Evolutionary conservation across 2,888 invertebrate species (phyloP), one percentile per base, ranked within the genome.

Genomic region (Zhuqinia jingwanae): DNA sequence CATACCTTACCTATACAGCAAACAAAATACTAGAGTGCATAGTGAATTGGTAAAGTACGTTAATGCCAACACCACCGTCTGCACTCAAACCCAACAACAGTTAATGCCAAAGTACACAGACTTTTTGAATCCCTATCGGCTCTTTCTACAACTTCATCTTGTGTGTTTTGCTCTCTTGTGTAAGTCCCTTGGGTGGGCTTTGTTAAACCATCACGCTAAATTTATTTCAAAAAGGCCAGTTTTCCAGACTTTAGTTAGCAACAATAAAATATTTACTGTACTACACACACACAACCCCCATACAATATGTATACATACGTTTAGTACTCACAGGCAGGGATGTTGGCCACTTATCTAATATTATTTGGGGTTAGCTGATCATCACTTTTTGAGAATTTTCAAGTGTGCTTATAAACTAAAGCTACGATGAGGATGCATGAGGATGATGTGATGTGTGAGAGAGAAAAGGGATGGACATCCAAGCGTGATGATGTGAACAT

Each of bases 121-220:
- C 73, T 45, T 45, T 58, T 58, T 42, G 60, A 73, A 27, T 60
- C 73, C 73, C 42, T 5, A n/a, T n/a, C 17, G 65, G 25, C 30
- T 53, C 27, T 75, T 20, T 50, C 17, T 15, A 22, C 20, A 25
- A 63, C 45, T 22, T 70, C 42, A 50, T 77, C 58, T 68, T 80
- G 83, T 76, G 75, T 76, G 76, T 75, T 83, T 82, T 83, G 63
- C 83, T 76, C 83, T 83, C 65, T 76, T 76, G 68, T 84, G 58
- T 53, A 77, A 77, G 84, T 84, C 87, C 89, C 86, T 42, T 89
- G 89, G 76, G 89, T 89, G 89, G 89, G 85, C 89, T 89, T 89
- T 88, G 89, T 88, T 88, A 13, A 88, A 25, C 88, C 87, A 89
- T 88, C 89, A 89, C 85, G 89, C 88, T 85, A 88, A 89, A 89